phyloP scores from a whole-genome alignment of 2,113 vertebrate genomes.

The Eubucco bourcierii region DNA sequence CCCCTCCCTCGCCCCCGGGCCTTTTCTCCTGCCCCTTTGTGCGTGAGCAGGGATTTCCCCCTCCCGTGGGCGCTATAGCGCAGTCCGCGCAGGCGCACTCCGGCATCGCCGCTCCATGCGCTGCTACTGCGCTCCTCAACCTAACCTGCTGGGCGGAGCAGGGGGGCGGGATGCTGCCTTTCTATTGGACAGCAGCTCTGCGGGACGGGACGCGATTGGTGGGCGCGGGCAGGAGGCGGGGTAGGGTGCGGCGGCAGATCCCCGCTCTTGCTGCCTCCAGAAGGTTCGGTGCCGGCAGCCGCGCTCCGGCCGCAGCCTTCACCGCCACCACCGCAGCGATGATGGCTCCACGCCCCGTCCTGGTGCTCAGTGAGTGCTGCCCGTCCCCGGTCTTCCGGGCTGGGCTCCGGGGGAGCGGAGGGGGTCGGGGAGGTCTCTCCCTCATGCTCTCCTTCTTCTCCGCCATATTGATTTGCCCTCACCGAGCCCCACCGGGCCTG shows the following conservation, averaged over 20 bases:
- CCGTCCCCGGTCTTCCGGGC: not conserved
- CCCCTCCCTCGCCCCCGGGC: too few species aligned
- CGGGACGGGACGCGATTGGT: not conserved
- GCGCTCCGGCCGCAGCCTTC: not conserved
- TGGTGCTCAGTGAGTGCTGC: conserved; percentile 89
- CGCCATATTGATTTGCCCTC: too few species aligned
- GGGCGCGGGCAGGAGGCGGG: fast-evolving
- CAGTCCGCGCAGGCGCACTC: not conserved
- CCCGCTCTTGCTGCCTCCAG: conserved; percentile 56
- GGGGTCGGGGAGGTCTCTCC: not conserved
- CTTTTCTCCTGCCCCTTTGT: not conserved
- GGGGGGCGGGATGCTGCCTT: fast-evolving
- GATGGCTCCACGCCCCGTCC: conserved; percentile 89
- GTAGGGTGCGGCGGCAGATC: not conserved
- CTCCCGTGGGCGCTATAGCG: not conserved
- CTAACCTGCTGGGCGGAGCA: not conserved
- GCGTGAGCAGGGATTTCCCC: not conserved
- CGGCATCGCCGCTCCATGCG: not conserved
- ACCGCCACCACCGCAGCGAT: conserved; percentile 66
- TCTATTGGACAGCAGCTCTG: not conserved
- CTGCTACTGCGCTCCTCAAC: not conserved
- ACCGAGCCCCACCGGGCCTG: too few species aligned
- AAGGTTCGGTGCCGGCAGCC: conserved; percentile 63
- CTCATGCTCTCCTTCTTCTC: not conserved
- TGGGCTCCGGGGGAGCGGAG: not conserved